A percentile compares a stretch with the other conserved stretches of the same genome.
Conservation (phyloP, 35 echinoderm and acorn worm genomes). For the Apostichopus japonicus region DNA sequence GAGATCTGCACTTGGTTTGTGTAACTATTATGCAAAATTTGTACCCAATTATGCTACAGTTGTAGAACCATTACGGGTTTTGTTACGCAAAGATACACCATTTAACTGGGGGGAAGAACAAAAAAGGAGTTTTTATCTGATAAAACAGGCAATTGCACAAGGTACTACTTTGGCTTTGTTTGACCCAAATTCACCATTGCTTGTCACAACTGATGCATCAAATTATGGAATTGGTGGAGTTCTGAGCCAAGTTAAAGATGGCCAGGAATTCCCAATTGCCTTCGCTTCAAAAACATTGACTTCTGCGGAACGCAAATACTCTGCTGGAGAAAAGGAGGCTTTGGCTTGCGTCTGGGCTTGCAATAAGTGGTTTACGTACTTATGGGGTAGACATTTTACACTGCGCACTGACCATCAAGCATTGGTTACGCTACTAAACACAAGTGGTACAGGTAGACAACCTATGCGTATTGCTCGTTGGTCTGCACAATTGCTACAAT, state of each 20-base stretch:
- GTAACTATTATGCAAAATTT: too few relatives aligned
- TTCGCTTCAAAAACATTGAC: conserved; percentile 70
- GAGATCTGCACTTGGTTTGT: too few relatives aligned
- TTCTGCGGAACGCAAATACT: conserved; percentile 57
- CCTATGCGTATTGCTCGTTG: too few relatives aligned
- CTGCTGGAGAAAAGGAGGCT: conserved; percentile 53
- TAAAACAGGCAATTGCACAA: conserved; percentile 56
- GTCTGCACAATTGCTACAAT: too few relatives aligned
- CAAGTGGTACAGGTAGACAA: too few relatives aligned
- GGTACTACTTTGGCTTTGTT: conserved; percentile 49
- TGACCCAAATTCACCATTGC: conserved; percentile 38
- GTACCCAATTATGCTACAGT: too few relatives aligned
- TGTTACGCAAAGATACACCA: conserved; percentile 39
- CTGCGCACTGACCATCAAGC: conserved; percentile 50
- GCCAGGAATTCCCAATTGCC: conserved; percentile 62
- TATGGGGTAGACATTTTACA: conserved; percentile 53
- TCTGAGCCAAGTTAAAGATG: conserved; percentile 65
- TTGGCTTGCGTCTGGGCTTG: conserved; percentile 75
- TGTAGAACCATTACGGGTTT: too few relatives aligned
- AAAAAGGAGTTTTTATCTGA: conserved; percentile 21
- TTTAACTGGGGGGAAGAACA: conserved; percentile 50
- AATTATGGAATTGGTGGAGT: conserved; percentile 61
- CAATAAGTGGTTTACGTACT: conserved; percentile 66
- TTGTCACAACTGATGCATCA: conserved; percentile 58
- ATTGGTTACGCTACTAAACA: too few relatives aligned